Percentiles rank a stretch among this genome's conserved stretches.
Conservation (phyloP, 2,888 invertebrate genomes). For the Tyria jacobaeae region DNA sequence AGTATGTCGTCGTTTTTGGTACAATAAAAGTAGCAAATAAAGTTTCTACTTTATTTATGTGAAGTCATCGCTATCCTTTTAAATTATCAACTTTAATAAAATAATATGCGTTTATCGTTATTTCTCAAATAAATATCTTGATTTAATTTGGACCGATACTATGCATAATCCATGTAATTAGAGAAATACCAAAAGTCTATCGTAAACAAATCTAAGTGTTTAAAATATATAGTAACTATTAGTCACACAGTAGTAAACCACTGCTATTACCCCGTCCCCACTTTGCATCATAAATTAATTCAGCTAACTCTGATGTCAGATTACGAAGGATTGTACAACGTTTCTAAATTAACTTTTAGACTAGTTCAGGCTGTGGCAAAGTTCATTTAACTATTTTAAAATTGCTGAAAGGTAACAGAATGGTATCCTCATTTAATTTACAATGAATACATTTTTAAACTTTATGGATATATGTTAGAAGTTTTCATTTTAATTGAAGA, state of each 20-base stretch:
- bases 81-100: too few relatives aligned
- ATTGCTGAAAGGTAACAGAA: constrained; percentile 3
- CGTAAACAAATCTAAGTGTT: neutral
- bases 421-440: neutral
- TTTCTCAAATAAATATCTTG: too few relatives aligned
- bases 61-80: too few relatives aligned
- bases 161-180: too few relatives aligned
- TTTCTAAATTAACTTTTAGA: constrained; percentile 16
- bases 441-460: neutral
- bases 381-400: constrained; percentile 11
- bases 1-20: too few relatives aligned
- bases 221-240: constrained; percentile 12
- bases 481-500: too few relatives aligned
- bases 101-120: too few relatives aligned
- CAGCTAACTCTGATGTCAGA: constrained; percentile 11
- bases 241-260: constrained; percentile 16
- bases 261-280: constrained; percentile 15
- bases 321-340: constrained; percentile 10
- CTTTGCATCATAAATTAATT: constrained; percentile 20
- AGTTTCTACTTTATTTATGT: too few relatives aligned
- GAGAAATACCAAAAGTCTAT: neutral
- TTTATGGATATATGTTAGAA: too few relatives aligned
- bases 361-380: constrained; percentile 2
- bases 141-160: too few relatives aligned
- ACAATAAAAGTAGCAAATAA: too few relatives aligned